Evolutionary conservation across 2,797 vertebrate genomes (phyloP).

Genomic region (Enteromius radiatus): DNA sequence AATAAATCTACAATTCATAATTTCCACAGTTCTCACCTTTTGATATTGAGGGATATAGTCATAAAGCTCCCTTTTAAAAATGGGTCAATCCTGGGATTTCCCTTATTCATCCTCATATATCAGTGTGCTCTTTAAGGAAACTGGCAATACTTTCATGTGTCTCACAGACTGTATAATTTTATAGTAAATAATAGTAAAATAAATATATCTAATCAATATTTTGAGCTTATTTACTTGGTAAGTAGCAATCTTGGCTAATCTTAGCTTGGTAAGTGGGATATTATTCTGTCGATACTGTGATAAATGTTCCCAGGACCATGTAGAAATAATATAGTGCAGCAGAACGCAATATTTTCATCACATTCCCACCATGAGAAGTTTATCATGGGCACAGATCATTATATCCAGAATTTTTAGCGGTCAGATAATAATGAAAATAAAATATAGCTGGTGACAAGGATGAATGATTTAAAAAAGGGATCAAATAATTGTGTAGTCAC

Average conservation of each 20-base stretch:
- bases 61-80: background rate
- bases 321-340: background rate
- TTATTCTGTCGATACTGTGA: too few relatives aligned
- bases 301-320: background rate
- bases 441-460: conserved; percentile 34
- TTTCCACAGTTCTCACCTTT: background rate
- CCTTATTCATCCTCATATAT: background rate
- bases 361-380: background rate
- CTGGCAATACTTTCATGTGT: background rate
- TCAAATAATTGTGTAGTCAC: conserved; percentile 15
- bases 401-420: conserved; percentile 11
- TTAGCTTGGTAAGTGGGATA: background rate
- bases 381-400: conserved; percentile 51
- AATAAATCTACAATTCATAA: background rate
- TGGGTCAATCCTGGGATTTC: background rate
- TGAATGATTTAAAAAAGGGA: background rate
- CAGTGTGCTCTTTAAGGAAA: background rate
- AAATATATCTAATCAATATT: background rate
- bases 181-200: background rate
- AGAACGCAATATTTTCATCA: background rate
- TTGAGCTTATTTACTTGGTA: background rate
- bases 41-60: background rate
- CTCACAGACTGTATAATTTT: background rate
- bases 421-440: conserved; percentile 34
- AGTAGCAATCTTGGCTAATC: background rate